Base-by-base conservation (phyloP, 2,113 vertebrate genomes). In the Atractosteus spatula region DNA sequence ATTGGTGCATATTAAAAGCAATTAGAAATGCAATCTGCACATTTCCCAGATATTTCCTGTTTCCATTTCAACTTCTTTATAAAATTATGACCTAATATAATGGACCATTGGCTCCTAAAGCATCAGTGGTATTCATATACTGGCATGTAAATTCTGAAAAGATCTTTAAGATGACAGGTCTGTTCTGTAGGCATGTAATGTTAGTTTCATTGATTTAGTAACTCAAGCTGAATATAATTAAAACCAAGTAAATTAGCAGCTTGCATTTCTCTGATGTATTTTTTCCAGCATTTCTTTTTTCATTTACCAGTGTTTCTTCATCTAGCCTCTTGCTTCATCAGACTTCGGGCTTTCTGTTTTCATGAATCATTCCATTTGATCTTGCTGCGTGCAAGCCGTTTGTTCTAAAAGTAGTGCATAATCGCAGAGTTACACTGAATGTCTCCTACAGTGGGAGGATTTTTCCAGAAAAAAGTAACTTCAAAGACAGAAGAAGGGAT, bases 61-160 rank as follows among this genome's bases (percentile, higher is more conserved):
- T 78, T 78, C 71, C 57, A 59, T 81, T 74, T 69, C 77, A 76
- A 76, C 62, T 11, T 76, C 62, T 75, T 74, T 78, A 77, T 79
- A 71, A 47, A 77, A 83, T 79, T 71, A 76, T 66, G 67, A 76
- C 55, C 43, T 41, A 41, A 73, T 63, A 69, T 61, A 55, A 64
- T 44, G 56, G 68, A 75, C 44, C 17, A 16, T 41, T 45, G 57
- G 71, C 41, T 70, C 69, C 74, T 54, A 45, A 14, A 57, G 77
- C 44, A 10, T 71, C 63, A n/a, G 29, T 51, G 59, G 73, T 29
- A 57, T 10, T 61, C 29, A 66, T 8, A 62, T 56, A 29, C 44
- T 51, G 47, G 5, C 8, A 7, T 51, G 8, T 51, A 51, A 51
- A 7, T 51, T 51, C 5, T 51, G 4, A 51, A 51, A 51, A 51